These are phyloP conservation scores for Mesitornis unicolor DNA, from an alignment of 2,113 vertebrate genomes.

Conservation along the genomic window DNA sequence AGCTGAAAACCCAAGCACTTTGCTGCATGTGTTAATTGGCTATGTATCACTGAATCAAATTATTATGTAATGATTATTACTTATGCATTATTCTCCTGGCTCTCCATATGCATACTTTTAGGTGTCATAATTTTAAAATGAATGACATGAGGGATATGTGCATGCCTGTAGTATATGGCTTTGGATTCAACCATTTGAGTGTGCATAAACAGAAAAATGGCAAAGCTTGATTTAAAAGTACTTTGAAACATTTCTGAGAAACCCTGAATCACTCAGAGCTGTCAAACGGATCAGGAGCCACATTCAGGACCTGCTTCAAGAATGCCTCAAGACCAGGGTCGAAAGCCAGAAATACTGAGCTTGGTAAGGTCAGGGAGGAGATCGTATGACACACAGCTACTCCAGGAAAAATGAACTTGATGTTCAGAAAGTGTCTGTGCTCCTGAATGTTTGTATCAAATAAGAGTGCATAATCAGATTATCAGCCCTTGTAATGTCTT, in stretches of 20 bases:
- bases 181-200: not conserved
- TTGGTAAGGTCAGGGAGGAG: slow-evolving; percentile 12
- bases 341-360: not conserved
- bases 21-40: not conserved
- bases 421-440: not conserved
- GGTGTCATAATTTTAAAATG: not conserved
- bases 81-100: not conserved
- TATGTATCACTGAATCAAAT: not conserved
- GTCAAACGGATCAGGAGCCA: not conserved
- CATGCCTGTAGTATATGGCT: not conserved
- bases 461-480: not conserved
- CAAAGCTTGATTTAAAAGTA: not conserved
- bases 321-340: not conserved
- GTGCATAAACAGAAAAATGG: not conserved
- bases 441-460: not conserved
- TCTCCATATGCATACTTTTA: not conserved
- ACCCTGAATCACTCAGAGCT: not conserved
- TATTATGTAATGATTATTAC: not conserved
- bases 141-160: not conserved
- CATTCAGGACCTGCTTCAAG: not conserved
- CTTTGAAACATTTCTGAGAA: not conserved
- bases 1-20: not conserved
- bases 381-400: not conserved
- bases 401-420: not conserved
- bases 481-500: not conserved